Evolutionary conservation across 2,113 vertebrate species (phyloP), one percentile per base, ranked within the genome.

Genomic region (Centropristis striata): DNA sequence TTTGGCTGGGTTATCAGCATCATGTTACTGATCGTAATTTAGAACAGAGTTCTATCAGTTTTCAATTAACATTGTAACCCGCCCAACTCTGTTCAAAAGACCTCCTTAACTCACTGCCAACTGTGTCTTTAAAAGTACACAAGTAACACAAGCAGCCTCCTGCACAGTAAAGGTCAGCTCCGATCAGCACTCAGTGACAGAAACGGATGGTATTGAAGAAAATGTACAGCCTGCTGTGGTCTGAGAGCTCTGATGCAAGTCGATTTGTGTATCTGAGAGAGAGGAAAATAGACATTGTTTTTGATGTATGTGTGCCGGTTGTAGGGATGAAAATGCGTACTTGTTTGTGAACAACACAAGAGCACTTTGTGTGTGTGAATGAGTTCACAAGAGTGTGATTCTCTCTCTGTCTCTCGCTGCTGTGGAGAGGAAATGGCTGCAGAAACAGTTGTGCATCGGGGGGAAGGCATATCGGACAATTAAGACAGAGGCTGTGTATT

Each of bases 401-500:
- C 67, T 69, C 67, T 70, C 61, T 70, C 41, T 64, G 36, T 46
- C 49, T 55, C 4, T 37, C 1, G 53, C 63, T 78, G 73, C 49
- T 20, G 83, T 81, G 69, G 80, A 77, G 71, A 70, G 78, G 67
- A 74, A 85, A 78, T 50, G 84, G 69, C 73, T 76, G 82, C 83
- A 91, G 83, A 83, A 82, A 73, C 79, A 57, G 83, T 84, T 76
- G 90, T 73, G 80, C 83, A 61, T 84, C 16, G 47, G 73, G 72
- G 80, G 72, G 92, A 92, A 94, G 94, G 92, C 91, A 92, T 92
- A 95, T 95, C 36, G 83, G 93, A 87, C 92, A 95, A 95, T 96
- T 95, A 95, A 87, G 91, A 88, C 53, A 8, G 80, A 92, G 78
- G 86, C 82, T 89, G 87, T 92, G 86, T 92, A 79, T 93, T 92